Base-by-base conservation (phyloP, 1,140 invertebrate species). In the Aricia agestis region DNA sequence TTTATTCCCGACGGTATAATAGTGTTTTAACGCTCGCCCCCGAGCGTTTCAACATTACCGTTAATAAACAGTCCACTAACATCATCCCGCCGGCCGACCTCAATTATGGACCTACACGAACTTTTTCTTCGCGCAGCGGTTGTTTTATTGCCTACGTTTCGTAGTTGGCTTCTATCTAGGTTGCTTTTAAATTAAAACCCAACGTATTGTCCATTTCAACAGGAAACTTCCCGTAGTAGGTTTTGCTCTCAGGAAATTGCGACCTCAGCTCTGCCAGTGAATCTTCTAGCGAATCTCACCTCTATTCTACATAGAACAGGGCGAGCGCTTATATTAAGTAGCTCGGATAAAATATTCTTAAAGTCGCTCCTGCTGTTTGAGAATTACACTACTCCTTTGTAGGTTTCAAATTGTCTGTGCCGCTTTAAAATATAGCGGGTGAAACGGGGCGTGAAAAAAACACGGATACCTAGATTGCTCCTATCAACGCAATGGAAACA, bases 141-240 rank as follows among this genome's bases (percentile, higher is more conserved):
- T 63, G 68, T 69, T 69, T 69, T 69, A 69, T 69, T 69, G 68
- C 68, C 59, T 41, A 42, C 68, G 32, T 69, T 69, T 69, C 59
- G 68, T 61, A 69, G 68, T 69, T 69, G 68, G 68, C 58, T 69
- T 41, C 68, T 69, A 69, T 69, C 68, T 69, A 41, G 68, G 68
- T 69, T 69, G 68, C 68, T 63, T 69, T 69, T 69, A 69, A 69
- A 69, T 69, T 69, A 69, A 69, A 69, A 69, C 68, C 32, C 58
- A 57, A 69, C 68, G 68, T 69, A 69, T 69, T 69, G 68, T 69
- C 68, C 68, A 69, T 69, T 69, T 63, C 32, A 69, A 69, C 68
- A 69, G 68, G 68, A 69, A 69, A 69, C 68, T 69, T 36, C 68
- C 36, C 32, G 58, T 32, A 69, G 68, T 36, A 58, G 68, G 68